Conservation (phyloP, 2,888 invertebrate genomes). For the Drosophila sordidula region DNA sequence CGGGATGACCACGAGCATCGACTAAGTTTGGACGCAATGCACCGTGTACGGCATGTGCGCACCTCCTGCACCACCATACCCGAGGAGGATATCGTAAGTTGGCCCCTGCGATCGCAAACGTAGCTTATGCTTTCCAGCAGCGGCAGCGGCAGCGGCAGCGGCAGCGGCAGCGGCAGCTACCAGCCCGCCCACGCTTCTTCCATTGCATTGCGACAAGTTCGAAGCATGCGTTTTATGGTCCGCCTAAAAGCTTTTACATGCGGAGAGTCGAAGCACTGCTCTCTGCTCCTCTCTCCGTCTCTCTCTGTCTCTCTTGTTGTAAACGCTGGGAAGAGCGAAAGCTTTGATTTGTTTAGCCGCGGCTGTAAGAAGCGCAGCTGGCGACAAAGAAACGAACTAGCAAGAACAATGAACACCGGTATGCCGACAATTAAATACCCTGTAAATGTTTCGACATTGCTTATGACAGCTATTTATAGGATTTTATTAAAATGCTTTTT, state of each 20-base stretch:
- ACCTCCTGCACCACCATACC: conserved; percentile 83
- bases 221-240: conserved; percentile 27
- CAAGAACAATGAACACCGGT: background rate
- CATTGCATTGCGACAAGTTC: conserved; percentile 10
- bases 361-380: conserved; percentile 5
- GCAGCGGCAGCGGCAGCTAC: background rate
- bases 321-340: conserved; percentile 12
- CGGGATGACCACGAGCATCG: conserved; percentile 79
- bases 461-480: no score
- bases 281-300: background rate
- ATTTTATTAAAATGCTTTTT: no score
- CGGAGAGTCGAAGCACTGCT: background rate
- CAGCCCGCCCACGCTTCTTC: background rate
- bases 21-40: conserved; percentile 75
- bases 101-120: background rate
- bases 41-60: conserved; percentile 78
- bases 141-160: background rate
- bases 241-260: conserved; percentile 44
- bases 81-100: conserved; percentile 82
- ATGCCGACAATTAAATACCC: conserved; percentile 6
- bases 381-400: conserved; percentile 7
- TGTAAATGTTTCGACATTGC: no score
- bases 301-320: no score
- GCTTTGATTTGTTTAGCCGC: conserved; percentile 41
- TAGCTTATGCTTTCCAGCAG: background rate